Evolutionary conservation across 2,888 invertebrate species (phyloP), one percentile per base, ranked within the genome.

Genomic region (Leptinotarsa tumamoca): DNA sequence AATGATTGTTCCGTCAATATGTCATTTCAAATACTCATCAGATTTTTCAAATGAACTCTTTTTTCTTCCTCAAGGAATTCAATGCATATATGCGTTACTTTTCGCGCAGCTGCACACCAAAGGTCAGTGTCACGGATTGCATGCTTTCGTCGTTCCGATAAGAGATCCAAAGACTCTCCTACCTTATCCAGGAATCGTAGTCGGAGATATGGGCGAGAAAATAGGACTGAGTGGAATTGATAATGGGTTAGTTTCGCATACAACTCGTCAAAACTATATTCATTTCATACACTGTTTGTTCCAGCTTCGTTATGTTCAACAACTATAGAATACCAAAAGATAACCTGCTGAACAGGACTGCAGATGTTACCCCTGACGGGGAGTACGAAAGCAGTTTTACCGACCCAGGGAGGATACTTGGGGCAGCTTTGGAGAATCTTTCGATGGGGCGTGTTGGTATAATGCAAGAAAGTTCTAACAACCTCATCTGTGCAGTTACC

Each of bases 131-230:
- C 96, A 97, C 83, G 98, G 98, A 0, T 90, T 98, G 5, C 97
- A 98, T 87, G 95, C 94, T 0, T 98, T 98, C 87, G 90, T 97
- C 61, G 95, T 97, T 67, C 97, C 96, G 3, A 91, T 98, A 68
- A 90, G 97, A 68, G 92, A 96, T 87, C 94, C 95, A 0, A 91
- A 91, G 82, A 95, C 95, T 0, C 88, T 96, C 83, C 89, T 92
- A 81, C 92, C 95, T 0, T 95, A 93, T 87, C 95, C 96, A 1
- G 97, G 97, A 0, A 92, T 98, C 14, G 91, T 94, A 17, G 94
- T 98, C 0, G 97, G 97, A 0, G 98, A 98, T 84, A 95, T 98
- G 91, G 98, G 98, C 0, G 95, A 95, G 87, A 98, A 98, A 90
- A 92, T 95, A 68, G 98, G 97, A 13, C 91, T 96, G 69, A 95